Base-by-base conservation (phyloP, 2,797 vertebrate genomes). In the Erpetoichthys calabaricus region DNA sequence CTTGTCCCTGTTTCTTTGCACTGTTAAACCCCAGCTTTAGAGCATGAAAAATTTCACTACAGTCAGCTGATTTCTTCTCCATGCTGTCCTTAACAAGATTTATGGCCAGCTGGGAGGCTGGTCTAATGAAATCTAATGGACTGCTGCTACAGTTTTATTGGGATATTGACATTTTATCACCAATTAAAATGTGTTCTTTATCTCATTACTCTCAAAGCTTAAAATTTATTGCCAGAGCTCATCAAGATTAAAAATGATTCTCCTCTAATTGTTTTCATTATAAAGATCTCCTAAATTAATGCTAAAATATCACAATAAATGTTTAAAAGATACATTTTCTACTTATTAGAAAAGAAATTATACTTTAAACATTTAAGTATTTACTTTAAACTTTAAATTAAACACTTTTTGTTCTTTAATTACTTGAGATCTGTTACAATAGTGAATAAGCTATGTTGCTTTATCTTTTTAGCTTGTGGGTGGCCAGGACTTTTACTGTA, bases 101-200 rank as follows among this genome's bases (percentile, higher is more conserved):
- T 77, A 73, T 70, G 73, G 59, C 72, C 65, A 68, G 51, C 62
- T 75, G 67, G 69, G 69, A 68, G 60, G 65, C 61, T 57, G 56
- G 53, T 25, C 59, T 73, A 73, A 75, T 78, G 70, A 80, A 71
- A 62, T 71, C 61, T 68, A 73, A 71, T 72, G 65, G 62, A 64
- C 64, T 73, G 45, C 56, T 65, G 63, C 67, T 59, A 57, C 73
- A 61, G 8, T 44, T 60, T 68, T 72, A 73, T 66, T 67, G 73
- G 61, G 63, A 70, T 80, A 81, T 73, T 73, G 78, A 74, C 58
- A 70, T 76, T 75, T 81, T 70, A 80, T 74, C 67, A 76, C 64
- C 64, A 73, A 70, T 78, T 80, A 78, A 63, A 63, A 62, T 61
- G 56, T 46, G 62, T 65, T 67, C 59, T 56, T 79, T 70, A 72